phyloP scores from a whole-genome alignment of 2,888 invertebrate species.

The Coleophora flavipennella region DNA sequence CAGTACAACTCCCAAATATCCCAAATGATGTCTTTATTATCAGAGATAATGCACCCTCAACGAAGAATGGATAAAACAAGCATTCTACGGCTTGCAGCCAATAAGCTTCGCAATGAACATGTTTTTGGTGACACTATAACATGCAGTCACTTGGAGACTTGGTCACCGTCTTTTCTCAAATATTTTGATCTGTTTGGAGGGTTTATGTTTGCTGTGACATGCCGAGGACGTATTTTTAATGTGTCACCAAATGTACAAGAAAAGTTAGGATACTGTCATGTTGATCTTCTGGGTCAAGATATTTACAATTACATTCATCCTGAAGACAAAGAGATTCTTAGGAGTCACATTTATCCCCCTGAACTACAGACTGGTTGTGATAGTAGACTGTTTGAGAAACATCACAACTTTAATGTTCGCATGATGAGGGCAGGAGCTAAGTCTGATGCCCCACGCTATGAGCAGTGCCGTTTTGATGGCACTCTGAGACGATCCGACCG shows the following conservation, averaged over 20 bases:
- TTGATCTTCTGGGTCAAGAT: constrained; percentile 91
- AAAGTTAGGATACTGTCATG: constrained; percentile 88
- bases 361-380: constrained; percentile 55
- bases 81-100: constrained; percentile 88
- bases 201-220: constrained; percentile 85
- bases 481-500: constrained; percentile 72
- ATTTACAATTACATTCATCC: constrained; percentile 87
- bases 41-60: constrained; percentile 86
- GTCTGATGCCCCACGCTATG: constrained; percentile 80
- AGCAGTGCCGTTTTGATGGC: constrained; percentile 79
- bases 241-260: constrained; percentile 89
- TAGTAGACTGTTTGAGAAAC: constrained; percentile 48
- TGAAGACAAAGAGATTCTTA: constrained; percentile 85
- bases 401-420: constrained; percentile 72
- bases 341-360: constrained; percentile 76
- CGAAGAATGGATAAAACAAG: constrained; percentile 93
- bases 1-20: constrained; percentile 89
- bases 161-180: constrained; percentile 73
- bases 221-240: constrained; percentile 87
- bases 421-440: constrained; percentile 79
- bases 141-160: constrained; percentile 58
- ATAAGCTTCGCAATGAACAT: constrained; percentile 86
- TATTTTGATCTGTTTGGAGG: constrained; percentile 81
- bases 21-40: constrained; percentile 85
- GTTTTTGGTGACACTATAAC: constrained; percentile 72